Evolutionary conservation across 1,140 invertebrate species (phyloP).

Genomic region (Papilio aristodemus): DNA sequence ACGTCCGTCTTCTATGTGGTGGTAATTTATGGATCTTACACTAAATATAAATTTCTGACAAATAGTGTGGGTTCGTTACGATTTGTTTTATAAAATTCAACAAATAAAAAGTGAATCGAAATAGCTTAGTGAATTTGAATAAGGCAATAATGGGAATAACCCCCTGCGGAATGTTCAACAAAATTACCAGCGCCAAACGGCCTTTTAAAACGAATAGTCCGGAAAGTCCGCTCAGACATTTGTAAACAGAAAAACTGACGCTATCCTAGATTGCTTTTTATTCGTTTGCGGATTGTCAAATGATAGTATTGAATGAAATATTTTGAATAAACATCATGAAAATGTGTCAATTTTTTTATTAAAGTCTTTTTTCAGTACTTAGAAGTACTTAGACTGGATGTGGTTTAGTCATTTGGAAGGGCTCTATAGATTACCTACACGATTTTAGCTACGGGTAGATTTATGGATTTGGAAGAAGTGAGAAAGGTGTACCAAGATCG

Average conservation of each 20-base stretch:
- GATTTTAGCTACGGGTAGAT: too few relatives aligned
- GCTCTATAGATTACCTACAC: too few relatives aligned
- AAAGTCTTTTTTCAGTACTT: too few relatives aligned
- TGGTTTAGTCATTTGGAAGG: too few relatives aligned
- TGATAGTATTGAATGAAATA: conserved; percentile 1
- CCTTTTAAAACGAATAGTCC: conserved; percentile 12
- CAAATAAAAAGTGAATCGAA: conserved; percentile 16
- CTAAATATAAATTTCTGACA: too few relatives aligned
- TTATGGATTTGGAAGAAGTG: too few relatives aligned
- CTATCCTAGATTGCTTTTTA: conserved; percentile 22
- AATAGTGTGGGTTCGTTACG: too few relatives aligned
- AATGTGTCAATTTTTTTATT: too few relatives aligned
- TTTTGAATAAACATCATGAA: background rate
- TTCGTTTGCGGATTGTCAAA: conserved; percentile 20
- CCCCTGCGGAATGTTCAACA: conserved; percentile 11
- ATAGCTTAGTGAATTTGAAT: conserved; percentile 13
- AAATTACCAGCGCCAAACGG: conserved; percentile 15
- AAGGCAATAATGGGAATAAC: conserved; percentile 21
- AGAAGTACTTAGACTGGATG: too few relatives aligned
- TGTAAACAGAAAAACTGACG: conserved; percentile 22
- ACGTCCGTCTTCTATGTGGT: too few relatives aligned
- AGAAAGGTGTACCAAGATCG: too few relatives aligned
- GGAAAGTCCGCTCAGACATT: conserved; percentile 6
- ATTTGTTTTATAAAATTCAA: background rate
- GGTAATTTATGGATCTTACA: too few relatives aligned